Evolutionary conservation across 2,113 vertebrate species (phyloP), one percentile per base, ranked within the genome.

Genomic region (Agapornis roseicollis): DNA sequence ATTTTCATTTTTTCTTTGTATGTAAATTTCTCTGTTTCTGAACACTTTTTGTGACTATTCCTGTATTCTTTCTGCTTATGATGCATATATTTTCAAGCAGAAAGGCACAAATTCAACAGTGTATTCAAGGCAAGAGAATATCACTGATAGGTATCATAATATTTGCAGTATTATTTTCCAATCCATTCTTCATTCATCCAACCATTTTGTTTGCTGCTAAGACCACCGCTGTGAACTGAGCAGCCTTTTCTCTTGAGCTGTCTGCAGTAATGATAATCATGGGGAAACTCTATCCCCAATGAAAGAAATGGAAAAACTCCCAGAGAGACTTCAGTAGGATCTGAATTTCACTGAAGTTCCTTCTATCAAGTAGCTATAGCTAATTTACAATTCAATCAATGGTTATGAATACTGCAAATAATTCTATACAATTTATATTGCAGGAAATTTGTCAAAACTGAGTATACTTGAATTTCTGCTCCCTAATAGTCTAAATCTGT

Each of bases 141-240:
- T 61, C 65, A 66, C 37, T 79, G 80, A 94, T 74, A 84, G 44
- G 56, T 76, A 94, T 89, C 80, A 81, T 64, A 96, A 96, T 72
- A 93, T 93, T 90, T 89, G 70, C 80, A 93, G 83, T 79, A 85
- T 81, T 96, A 68, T 95, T 93, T 97, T 85, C 73, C 63, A 89
- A 70, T 16, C 83, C 80, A 77, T 90, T 92, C 88, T 93, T 94
- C 85, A 92, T 79, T 89, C 93, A 95, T 70, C 93, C 80, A 90
- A 69, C 35, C 92, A 89, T 92, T 92, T 94, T 96, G 65, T 84
- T 95, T 85, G 77, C 91, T 81, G 64, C 85, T 94, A 65, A 68
- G 92, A 86, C 92, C 88, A 95, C 90, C 6, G 7, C 85, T 96
- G 93, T 90, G 93, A 96, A 46, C 55, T 49, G 83, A 93, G 83